A percentile compares a stretch with the other conserved stretches of the same genome.
These are phyloP conservation scores for Botia kubotai DNA, from an alignment of 2,797 vertebrate genomes.

Conservation along the genomic window DNA sequence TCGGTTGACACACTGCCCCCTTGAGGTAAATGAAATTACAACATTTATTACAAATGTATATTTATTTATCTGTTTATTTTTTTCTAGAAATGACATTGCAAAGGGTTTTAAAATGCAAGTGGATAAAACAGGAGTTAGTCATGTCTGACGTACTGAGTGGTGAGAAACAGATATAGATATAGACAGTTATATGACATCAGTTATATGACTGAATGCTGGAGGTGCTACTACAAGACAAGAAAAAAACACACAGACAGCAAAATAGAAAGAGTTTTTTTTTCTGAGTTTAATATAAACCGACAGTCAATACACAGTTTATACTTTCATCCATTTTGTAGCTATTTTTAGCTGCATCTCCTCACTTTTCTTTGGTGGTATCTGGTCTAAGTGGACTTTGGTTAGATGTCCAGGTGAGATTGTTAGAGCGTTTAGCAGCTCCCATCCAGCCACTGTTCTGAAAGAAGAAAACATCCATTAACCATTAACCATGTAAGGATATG, in stretches of 20 bases:
- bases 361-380: not conserved
- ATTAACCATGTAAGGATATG: conserved; percentile 25
- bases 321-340: not conserved
- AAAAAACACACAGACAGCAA: not conserved
- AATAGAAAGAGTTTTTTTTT: conserved; percentile 1
- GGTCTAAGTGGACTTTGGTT: not conserved
- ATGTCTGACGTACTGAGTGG: not conserved
- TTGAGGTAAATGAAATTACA: conserved; percentile 11
- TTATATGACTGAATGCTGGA: too few species aligned
- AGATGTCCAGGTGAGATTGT: not conserved
- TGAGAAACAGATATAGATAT: not conserved
- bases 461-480: conserved; percentile 32
- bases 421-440: not conserved
- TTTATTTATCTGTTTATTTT: too few species aligned
- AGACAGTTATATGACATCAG: not conserved
- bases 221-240: too few species aligned
- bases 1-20: conserved; percentile 38
- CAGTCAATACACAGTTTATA: not conserved
- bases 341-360: conserved; percentile 10
- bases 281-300: conserved; percentile 10
- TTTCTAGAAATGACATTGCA: too few species aligned
- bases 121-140: not conserved
- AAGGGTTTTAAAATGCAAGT: too few species aligned
- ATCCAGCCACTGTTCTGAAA: conserved; percentile 18
- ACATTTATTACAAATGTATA: not conserved